These are phyloP conservation scores for Scolanthus callimorphus DNA, from an alignment of 92 coral and sea anemone genomes.

Conservation along the genomic window DNA sequence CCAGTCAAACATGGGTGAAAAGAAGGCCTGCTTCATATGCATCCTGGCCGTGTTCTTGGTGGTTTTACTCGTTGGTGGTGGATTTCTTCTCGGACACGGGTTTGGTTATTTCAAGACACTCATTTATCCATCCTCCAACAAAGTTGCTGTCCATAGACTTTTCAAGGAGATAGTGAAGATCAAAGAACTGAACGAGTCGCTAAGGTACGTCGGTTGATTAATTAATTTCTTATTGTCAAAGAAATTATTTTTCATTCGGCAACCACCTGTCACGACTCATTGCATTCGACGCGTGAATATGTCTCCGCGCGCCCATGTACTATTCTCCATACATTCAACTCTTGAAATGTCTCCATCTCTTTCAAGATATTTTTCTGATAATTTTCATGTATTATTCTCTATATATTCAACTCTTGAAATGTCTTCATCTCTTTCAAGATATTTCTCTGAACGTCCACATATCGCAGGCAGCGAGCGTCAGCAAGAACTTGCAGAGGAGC, in stretches of 20 bases:
- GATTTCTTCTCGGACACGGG: not conserved
- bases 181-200: not conserved
- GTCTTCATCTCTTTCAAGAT: conserved; percentile 21
- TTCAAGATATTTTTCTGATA: too few relatives aligned
- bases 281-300: too few relatives aligned
- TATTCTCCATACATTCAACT: too few relatives aligned
- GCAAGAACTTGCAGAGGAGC: conserved; percentile 63
- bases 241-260: too few relatives aligned
- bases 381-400: too few relatives aligned
- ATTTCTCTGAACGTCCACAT: conserved; percentile 69
- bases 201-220: not conserved
- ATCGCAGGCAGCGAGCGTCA: conserved; percentile 71
- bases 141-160: not conserved
- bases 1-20: not conserved
- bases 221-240: too few relatives aligned
- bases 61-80: not conserved
- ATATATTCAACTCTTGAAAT: too few relatives aligned
- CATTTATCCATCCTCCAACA: not conserved
- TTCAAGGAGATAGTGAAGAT: not conserved
- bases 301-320: too few relatives aligned
- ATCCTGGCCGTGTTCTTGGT: not conserved
- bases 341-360: too few relatives aligned
- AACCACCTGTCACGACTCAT: too few relatives aligned
- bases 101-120: not conserved
- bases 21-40: not conserved